phyloP scores from a whole-genome alignment of 2,797 vertebrate genomes.

The Enoplosus armatus region DNA sequence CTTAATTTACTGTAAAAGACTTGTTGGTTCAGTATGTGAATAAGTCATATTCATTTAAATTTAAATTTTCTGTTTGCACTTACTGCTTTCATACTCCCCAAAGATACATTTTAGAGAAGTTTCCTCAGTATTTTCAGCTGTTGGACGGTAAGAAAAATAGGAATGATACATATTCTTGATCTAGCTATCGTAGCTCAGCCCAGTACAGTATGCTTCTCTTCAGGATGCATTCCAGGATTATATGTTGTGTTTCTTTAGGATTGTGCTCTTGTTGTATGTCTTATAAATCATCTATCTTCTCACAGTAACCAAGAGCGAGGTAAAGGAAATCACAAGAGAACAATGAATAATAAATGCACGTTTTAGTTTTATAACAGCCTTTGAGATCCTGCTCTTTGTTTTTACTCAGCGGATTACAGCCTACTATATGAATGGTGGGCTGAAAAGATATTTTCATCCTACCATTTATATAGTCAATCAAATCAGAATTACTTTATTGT shows the following conservation, averaged over 20 bases:
- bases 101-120: not conserved
- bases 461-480: conserved; percentile 20
- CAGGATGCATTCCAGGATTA: not conserved
- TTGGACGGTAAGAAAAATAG: not conserved
- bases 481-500: conserved; percentile 2
- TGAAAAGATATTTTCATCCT: not conserved
- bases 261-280: conserved; percentile 2
- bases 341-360: conserved; percentile 26
- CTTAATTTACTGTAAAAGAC: not conserved
- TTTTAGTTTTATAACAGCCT: conserved; percentile 21
- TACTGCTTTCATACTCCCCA: not conserved
- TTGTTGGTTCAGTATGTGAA: not conserved
- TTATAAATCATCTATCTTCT: conserved; percentile 18
- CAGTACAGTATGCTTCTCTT: not conserved
- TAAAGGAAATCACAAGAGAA: conserved; percentile 33
- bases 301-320: not conserved
- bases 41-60: not conserved
- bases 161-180: not conserved
- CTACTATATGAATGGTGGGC: not conserved
- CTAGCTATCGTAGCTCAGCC: not conserved
- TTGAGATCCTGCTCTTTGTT: conserved; percentile 18
- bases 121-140: conserved; percentile 9
- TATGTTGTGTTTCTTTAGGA: not conserved
- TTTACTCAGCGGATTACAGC: not conserved
- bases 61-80: conserved; percentile 22